These are phyloP conservation scores for Papilio demoleus DNA, from an alignment of 2,888 invertebrate species.

Conservation along the genomic window DNA sequence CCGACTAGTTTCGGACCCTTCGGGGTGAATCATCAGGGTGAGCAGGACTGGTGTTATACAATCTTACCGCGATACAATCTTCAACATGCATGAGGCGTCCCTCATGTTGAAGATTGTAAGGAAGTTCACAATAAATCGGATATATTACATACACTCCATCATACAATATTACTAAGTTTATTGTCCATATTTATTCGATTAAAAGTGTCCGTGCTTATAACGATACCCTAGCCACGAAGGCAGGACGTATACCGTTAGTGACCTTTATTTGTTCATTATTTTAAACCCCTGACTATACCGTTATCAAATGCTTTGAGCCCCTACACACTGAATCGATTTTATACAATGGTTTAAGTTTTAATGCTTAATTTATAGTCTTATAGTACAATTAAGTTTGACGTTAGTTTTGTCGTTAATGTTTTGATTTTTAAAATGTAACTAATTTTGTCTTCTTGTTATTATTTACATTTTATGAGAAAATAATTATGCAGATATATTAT, in stretches of 20 bases:
- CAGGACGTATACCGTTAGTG: slow-evolving; percentile 36
- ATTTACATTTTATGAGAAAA: too few relatives aligned
- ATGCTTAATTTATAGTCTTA: slow-evolving; percentile 12
- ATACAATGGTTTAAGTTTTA: slow-evolving; percentile 28
- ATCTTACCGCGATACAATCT: too few relatives aligned
- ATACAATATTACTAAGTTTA: too few relatives aligned
- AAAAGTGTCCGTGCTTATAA: slow-evolving; percentile 37
- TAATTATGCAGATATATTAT: too few relatives aligned
- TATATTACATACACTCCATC: too few relatives aligned
- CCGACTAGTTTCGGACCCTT: too few relatives aligned
- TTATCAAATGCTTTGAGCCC: slow-evolving; percentile 33
- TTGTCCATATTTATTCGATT: background rate
- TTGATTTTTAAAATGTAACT: too few relatives aligned
- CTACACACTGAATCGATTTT: slow-evolving; percentile 30
- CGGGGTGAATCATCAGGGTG: too few relatives aligned
- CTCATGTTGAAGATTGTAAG: too few relatives aligned
- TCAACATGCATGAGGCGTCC: too few relatives aligned
- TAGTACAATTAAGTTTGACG: background rate
- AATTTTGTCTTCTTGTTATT: background rate
- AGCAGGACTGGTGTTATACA: too few relatives aligned
- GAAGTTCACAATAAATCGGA: too few relatives aligned
- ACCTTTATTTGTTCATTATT: slow-evolving; percentile 40
- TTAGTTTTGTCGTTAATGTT: background rate
- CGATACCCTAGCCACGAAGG: slow-evolving; percentile 22
- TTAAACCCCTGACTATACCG: slow-evolving; percentile 31